Base-by-base conservation (phyloP, 1,140 invertebrate species). In the Sycophila sp. region DNA sequence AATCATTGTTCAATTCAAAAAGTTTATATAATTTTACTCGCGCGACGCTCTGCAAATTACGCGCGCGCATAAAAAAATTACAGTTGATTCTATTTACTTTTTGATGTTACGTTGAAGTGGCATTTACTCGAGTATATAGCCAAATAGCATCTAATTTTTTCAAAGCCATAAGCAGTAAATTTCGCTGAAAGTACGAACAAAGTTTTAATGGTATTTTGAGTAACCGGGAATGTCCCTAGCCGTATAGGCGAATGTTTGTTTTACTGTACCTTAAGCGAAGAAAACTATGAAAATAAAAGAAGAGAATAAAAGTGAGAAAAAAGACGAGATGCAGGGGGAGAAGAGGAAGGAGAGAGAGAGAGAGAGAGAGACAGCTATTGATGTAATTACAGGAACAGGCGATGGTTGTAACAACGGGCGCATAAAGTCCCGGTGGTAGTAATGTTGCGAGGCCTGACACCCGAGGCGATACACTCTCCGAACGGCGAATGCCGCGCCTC, bases 341-440 rank as follows among this genome's bases (percentile, higher is more conserved):
- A 15, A n/a, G 19, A 58, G 34, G 30, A 38, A 58, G 19, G 24
- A 8, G 34, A 10, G 22, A 26, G 56, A 51, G 26, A 19, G n/a
- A 11, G 30, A 40, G 34, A 32, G 34, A 59, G 17, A 51, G 45
- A 30, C 38, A 42, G 58, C 51, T 38, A 69, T 69, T 30, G 67
- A 49, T 62, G 51, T 69, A 69, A 69, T 69, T 69, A 59, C 58
- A 69, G 42, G 67, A 69, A 63, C 36, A 55, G 49, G 47, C 68
- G 59, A 69, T 69, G 60, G 58, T 26, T 71, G 51, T 45, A 64
- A 32, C 36, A 64, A 71, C 53, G 59, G 59, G 58, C 68, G 59
- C 68, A 69, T 69, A 69, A 69, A 69, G 58, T 69, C 49, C 36
- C 49, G 59, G 47, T 45, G 58, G 49, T 45, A 45, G 38, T 38